phyloP scores from a whole-genome alignment of 2,888 invertebrate species.

The Caenorhabditis macrosperma region DNA sequence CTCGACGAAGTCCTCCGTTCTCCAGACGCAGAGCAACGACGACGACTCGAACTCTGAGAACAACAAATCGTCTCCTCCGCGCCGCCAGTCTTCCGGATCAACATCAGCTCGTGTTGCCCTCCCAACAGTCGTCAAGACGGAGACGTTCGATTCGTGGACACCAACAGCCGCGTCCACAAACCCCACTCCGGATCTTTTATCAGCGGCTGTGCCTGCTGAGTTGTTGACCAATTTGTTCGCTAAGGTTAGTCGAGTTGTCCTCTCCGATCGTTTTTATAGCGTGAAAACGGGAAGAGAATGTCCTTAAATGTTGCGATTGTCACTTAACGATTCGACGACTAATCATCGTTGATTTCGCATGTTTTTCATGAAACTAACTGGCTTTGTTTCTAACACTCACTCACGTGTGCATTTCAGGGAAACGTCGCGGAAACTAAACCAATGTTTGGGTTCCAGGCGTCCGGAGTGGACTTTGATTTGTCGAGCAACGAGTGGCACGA shows the following conservation, averaged over 20 bases:
- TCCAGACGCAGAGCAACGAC: conserved; percentile 30
- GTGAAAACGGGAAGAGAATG: not conserved
- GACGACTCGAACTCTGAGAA: conserved; percentile 58
- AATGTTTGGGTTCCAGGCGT: conserved; percentile 49
- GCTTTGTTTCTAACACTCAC: not conserved
- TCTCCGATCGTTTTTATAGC: conserved; percentile 6
- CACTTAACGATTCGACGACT: too few relatives aligned
- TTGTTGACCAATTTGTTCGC: conserved; percentile 64
- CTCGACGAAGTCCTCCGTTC: not conserved
- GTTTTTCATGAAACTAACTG: not conserved
- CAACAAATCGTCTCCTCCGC: conserved; percentile 47
- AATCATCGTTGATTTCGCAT: too few relatives aligned
- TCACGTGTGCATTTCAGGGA: conserved; percentile 15
- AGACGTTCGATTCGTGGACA: conserved; percentile 33
- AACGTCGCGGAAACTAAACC: conserved; percentile 20
- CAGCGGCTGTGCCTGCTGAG: conserved; percentile 51
- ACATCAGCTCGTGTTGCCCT: conserved; percentile 2
- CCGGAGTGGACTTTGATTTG: conserved; percentile 45
- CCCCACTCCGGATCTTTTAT: conserved; percentile 46
- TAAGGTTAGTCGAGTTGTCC: conserved; percentile 38
- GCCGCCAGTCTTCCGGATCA: conserved; percentile 25
- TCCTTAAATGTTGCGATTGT: too few relatives aligned
- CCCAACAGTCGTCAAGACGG: conserved; percentile 12
- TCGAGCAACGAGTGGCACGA: conserved; percentile 47
- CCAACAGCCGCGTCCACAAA: conserved; percentile 34